Base-by-base conservation (phyloP, 2,888 invertebrate species). In the Erebia ligea region DNA sequence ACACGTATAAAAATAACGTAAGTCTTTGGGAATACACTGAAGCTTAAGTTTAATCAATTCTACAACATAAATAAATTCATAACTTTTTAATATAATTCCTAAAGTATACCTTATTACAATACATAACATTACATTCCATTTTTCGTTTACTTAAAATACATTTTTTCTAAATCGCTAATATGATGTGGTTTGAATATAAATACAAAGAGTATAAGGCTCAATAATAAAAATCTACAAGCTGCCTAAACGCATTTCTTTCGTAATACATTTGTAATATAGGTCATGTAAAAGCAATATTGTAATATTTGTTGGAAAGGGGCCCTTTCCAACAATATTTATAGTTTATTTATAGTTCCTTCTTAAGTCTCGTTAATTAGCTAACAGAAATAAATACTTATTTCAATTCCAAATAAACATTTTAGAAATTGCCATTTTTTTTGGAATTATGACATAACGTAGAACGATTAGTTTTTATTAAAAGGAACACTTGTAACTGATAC, bases 21-120 rank as follows among this genome's bases (percentile, higher is more conserved):
- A 58, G 21, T 67, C 67, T 67, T 67, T 67, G 67, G 57, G 58
- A 67, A 67, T 67, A 58, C 58, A 58, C 58, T 58, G 48, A 58
- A 67, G 54, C 58, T 58, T 21, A 6, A 48, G 2, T 48, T 58
- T 54, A 48, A n/a, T 15, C 17, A 54, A n/a, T 17, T 4, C 11
- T n/a, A 10, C 21, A 52, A 52, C 34, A 25, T 15, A 52, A 64
- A 50, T 52, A 34, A 34, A 64, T 52, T 13, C 2, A 62, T 13
- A 15, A 34, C 34, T 34, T 34, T 34, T n/a, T 17, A 11, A n/a
- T 64, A 25, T 50, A 50, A 50, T 25, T 8, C 13, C 8, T n/a
- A 63, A 50, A 50, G 34, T 34, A 15, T 58, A 34, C 15, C 9
- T n/a, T 34, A 25, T n/a, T 34, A 58, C n/a, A 25, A 34, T 25